Base-by-base conservation (phyloP, 2,113 vertebrate species). In the Macroglossus sobrinus region DNA sequence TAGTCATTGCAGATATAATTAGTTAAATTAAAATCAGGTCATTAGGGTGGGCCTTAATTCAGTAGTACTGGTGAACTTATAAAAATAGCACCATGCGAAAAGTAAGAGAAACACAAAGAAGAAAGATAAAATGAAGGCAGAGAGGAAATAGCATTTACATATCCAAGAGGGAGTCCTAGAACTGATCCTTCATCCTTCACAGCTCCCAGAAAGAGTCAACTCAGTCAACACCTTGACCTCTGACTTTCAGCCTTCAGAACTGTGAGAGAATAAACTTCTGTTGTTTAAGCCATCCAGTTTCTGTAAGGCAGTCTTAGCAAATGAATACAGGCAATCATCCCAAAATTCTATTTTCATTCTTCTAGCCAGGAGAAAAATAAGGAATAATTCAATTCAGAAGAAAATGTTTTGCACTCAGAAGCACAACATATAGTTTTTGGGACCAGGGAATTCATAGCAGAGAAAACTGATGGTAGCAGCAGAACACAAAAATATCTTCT, bases 1-100 rank as follows among this genome's bases (percentile, higher is more conserved):
- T 30, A 76, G 6, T 55, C 19, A 64, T 59, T 71, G n/a, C 22
- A 84, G 40, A 26, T 57, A 8, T 14, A 81, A 57, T 28, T 84
- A 53, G 28, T 74, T 81, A 50, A 75, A 68, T 64, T 64, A 43
- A 57, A 66, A 40, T 30, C 21, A 57, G 1, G 35, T 35, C 16
- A 14, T 26, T 57, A 55, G 1, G 22, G 2, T 63, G 7, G 5
- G 1, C 0, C 8, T 0, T 64, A 50, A 71, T 82, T 2, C 13
- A 71, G 21, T 38, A 12, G 72, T 38, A 59, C n/a, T 10, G 0
- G 7, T 72, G 26, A 59, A 50, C 0, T 74, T 57, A 50, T n/a
- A 4, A 30, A 59, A 86, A 78, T 11, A 63, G 72, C 30, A 30
- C 0, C 3, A 59, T 7, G 2, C 21, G 21, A 35, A 50, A 5